A percentile compares a stretch with the other conserved stretches of the same genome.
Conservation (phyloP, 2,888 invertebrate genomes). For the Noctuana brunneofusca region DNA sequence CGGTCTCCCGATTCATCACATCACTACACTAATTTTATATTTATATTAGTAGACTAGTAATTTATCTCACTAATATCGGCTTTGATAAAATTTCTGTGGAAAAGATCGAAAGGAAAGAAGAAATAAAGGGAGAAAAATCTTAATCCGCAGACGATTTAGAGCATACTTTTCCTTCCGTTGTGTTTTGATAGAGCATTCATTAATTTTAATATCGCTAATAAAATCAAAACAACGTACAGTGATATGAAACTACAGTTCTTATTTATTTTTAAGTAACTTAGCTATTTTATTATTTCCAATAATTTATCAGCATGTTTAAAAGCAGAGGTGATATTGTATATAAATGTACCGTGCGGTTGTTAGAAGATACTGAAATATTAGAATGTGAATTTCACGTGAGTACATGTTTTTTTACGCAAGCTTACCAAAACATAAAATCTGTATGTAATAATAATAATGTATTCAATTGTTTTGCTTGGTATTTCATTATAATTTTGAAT, state of each 20-base stretch:
- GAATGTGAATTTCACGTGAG: conserved; percentile 94
- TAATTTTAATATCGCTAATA: background rate
- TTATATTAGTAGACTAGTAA: too few species aligned
- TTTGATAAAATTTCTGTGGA: too few species aligned
- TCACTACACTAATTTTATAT: too few species aligned
- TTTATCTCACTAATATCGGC: too few species aligned
- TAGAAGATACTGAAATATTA: conserved; percentile 95
- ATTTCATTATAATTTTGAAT: conserved; percentile 6
- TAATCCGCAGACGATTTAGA: too few species aligned
- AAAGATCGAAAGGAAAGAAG: too few species aligned
- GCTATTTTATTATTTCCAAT: background rate
- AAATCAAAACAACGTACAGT: conserved; percentile 27
- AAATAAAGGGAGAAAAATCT: too few species aligned
- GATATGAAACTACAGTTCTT: conserved; percentile 20
- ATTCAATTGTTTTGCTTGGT: too few species aligned
- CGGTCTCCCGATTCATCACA: too few species aligned
- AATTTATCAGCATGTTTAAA: conserved; percentile 74
- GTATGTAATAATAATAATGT: too few species aligned
- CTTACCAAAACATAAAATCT: too few species aligned
- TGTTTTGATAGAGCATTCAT: background rate
- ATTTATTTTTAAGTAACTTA: conserved; percentile 9
- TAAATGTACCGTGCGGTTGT: conserved; percentile 93
- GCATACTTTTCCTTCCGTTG: background rate
- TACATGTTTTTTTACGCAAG: conserved; percentile 36
- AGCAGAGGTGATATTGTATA: conserved; percentile 91